Base-by-base conservation (phyloP, 2,113 vertebrate species). In the Emydura subglobosa region DNA sequence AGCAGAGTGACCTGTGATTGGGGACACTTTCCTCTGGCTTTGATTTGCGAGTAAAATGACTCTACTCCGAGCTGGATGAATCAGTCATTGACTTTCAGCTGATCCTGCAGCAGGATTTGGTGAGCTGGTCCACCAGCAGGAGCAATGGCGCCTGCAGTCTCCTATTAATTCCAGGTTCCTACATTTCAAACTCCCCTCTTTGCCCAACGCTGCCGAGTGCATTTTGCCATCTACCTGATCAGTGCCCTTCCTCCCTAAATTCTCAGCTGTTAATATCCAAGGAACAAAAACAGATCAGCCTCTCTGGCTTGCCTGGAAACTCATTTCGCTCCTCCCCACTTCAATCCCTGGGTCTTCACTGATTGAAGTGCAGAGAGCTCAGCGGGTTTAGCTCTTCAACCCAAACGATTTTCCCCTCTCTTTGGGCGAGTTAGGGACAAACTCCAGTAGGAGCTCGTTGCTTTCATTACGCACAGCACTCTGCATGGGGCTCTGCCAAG, bases 21-120 rank as follows among this genome's bases (percentile, higher is more conserved):
- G 1, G 87, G 49, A 65, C 91, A 22, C 5, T 7, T 44, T 57
- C 53, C 24, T 88, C 72, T 68, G 51, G 54, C 47, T 91, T 78
- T 50, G 10, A 83, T 51, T 12, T 83, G 85, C 79, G 61, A 85
- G 44, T 34, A 85, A 7, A 39, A 54, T 19, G 16, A 54, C 5
- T 19, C 59, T 68, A 54, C 17, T 1, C 0, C 7, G 2, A 53
- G 50, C 13, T 27, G 34, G 34, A 85, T 19, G 49, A 91, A 83
- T 68, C 0, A 0, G 59, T 29, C 59, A 0, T 0, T 49, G 50
- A 49, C 44, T 74, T 72, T 50, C 0, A 0, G 55, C 44, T 6
- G 3, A 29, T 44, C 1, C 1, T 8, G 16, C 50, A 1, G 34
- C 0, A 0, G 61, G 50, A n/a, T 87, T 79, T 83, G 89, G 55